Conservation (phyloP, 2,888 invertebrate species). For the Macaria notata region DNA sequence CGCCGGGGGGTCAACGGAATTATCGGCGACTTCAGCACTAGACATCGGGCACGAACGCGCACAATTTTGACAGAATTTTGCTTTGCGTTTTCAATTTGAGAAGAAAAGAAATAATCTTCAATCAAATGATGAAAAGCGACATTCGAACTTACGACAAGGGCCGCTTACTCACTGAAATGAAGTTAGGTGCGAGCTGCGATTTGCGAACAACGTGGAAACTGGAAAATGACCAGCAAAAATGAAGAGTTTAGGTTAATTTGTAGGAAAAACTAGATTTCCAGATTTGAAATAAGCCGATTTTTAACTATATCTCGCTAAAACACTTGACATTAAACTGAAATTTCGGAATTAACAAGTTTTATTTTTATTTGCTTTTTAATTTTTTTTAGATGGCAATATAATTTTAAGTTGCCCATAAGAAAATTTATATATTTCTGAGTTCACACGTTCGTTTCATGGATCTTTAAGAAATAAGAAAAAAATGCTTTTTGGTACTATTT, state of each 20-base stretch:
- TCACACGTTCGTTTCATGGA: no score
- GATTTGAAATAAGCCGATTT: no score
- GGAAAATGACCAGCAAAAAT: constrained; percentile 59
- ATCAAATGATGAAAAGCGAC: constrained; percentile 73
- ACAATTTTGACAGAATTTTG: constrained; percentile 81
- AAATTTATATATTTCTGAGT: no score
- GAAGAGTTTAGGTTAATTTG: constrained; percentile 9
- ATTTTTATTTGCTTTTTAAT: no score
- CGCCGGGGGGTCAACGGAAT: constrained; percentile 95
- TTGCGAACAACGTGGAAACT: constrained; percentile 64
- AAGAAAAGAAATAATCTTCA: constrained; percentile 77
- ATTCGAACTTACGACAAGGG: constrained; percentile 72
- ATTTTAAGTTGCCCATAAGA: no score
- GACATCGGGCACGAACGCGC: constrained; percentile 93
- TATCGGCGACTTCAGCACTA: constrained; percentile 95
- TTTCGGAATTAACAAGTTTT: no score
- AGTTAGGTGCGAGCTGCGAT: constrained; percentile 68
- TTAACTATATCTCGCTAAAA: no score
- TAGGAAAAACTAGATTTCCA: no score
- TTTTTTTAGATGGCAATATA: no score
- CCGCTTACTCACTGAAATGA: constrained; percentile 81
- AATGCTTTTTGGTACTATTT: no score
- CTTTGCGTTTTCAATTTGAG: constrained; percentile 70
- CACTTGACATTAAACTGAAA: no score
- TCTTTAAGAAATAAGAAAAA: no score